A percentile compares a stretch with the other conserved stretches of the same genome.
These are phyloP conservation scores for Ameiurus melas DNA, from an alignment of 2,113 vertebrate species.

Conservation along the genomic window DNA sequence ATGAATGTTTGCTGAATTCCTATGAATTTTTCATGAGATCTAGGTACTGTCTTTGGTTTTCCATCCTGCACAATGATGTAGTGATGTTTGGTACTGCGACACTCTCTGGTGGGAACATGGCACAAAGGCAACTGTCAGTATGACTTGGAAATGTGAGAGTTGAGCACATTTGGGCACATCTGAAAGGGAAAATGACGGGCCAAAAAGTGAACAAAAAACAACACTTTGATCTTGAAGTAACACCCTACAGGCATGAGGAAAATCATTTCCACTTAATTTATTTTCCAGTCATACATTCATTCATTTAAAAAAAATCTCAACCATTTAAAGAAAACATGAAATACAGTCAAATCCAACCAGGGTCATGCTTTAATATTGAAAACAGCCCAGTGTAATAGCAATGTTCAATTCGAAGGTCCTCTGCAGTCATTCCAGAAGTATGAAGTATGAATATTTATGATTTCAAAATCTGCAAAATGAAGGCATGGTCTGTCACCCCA, in stretches of 20 bases:
- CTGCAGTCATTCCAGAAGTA: not conserved
- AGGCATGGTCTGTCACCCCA: not conserved
- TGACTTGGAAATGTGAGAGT: not conserved
- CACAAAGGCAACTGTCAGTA: not conserved
- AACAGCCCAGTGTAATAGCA: not conserved
- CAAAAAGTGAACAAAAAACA: constrained; percentile 1
- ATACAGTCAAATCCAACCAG: not conserved
- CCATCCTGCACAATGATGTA: not conserved
- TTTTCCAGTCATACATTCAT: not conserved
- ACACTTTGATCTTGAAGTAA: not conserved
- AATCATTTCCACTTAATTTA: not conserved
- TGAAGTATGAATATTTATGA: constrained; percentile 11
- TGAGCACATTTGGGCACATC: not conserved
- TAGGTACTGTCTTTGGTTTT: not conserved
- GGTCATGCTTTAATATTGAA: too few relatives aligned
- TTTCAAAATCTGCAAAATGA: not conserved
- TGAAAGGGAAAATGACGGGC: not conserved
- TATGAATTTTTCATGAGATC: not conserved
- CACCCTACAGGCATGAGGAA: too few relatives aligned
- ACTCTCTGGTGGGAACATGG: not conserved
- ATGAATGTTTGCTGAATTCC: not conserved
- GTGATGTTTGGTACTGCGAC: not conserved
- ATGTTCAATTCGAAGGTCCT: not conserved
- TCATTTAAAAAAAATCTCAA: not conserved
- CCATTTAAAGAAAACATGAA: not conserved